Evolutionary conservation across 2,113 vertebrate species (phyloP), one percentile per base, ranked within the genome.

Genomic region (Bubo scandiacus): DNA sequence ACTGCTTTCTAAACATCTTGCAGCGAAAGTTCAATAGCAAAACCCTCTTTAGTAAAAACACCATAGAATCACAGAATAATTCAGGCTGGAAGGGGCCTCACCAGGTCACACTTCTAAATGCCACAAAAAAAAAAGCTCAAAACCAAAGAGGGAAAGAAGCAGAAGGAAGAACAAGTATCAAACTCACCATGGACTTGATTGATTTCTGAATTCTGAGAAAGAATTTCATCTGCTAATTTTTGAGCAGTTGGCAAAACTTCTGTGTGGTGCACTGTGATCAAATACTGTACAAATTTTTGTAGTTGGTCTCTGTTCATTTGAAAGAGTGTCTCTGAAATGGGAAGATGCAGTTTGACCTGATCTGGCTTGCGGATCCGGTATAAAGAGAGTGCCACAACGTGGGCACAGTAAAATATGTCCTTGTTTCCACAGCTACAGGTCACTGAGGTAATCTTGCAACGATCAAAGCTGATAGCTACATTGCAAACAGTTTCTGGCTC

Each of bases 241-340:
- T 99, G 99, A 82, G 99, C 99, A 40, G 99, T 99, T 96, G 99
- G 99, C 98, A 99, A 98, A 97, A 99, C 99, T 98, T 99, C 99
- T 9, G 99, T 99, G 98, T 99, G 99, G 97, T 99, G 99, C 77
- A 99, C 99, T 93, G 99, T 99, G 96, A 99, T 99, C 98, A 99
- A 99, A 98, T 99, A 99, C 99, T 99, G 99, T 94, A 99, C 99
- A 94, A 99, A 99, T 97, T 99, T 99, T 98, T 99, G 99, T 78
- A 99, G 98, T 97, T 99, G 99, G 98, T 99, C 99, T 98, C 99
- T 98, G 98, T 99, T 99, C 99, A 99, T 99, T 98, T 99, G 99
- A 98, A 99, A 99, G 55, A 99, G 98, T 58, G 99, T 99, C 98
- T 99, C 99, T 94, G 99, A 99, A 98, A 99, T 99, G 97, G 99